These are phyloP conservation scores for Spea hammondii DNA, from an alignment of 2,797 vertebrate species.

Conservation along the genomic window DNA sequence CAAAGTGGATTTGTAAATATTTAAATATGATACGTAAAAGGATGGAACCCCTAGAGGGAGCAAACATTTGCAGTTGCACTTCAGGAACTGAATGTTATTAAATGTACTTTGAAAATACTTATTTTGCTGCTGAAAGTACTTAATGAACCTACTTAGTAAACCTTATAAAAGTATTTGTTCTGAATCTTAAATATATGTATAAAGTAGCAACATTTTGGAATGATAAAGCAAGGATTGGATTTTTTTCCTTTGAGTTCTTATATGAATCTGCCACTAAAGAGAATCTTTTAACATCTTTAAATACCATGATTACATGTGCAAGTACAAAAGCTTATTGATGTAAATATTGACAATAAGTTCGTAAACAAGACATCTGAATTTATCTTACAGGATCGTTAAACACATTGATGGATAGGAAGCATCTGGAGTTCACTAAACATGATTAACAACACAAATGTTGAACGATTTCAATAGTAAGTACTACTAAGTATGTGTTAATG, in stretches of 20 bases:
- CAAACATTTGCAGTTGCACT: too few relatives aligned
- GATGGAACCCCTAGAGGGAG: too few relatives aligned
- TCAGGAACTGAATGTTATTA: too few relatives aligned
- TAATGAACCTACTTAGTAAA: too few relatives aligned
- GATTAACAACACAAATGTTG: slow-evolving; percentile 26
- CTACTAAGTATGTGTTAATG: too few relatives aligned
- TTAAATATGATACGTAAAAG: too few relatives aligned
- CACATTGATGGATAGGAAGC: slow-evolving; percentile 34
- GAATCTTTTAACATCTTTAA: slow-evolving; percentile 4
- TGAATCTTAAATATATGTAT: too few relatives aligned
- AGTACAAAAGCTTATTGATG: slow-evolving; percentile 13
- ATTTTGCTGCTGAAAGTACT: too few relatives aligned
- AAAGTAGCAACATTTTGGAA: too few relatives aligned
- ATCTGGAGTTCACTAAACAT: slow-evolving; percentile 42
- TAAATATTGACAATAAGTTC: slow-evolving; percentile 35
- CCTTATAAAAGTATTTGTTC: too few relatives aligned
- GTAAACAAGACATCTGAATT: slow-evolving; percentile 41
- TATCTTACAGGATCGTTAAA: slow-evolving; percentile 20
- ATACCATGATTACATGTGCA: background rate
- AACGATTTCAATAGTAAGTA: background rate
- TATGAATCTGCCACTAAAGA: slow-evolving; percentile 1
- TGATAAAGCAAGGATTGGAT: background rate
- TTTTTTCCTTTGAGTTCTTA: background rate
- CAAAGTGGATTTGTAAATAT: too few relatives aligned
- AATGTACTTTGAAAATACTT: too few relatives aligned